phyloP scores from a whole-genome alignment of 2,113 vertebrate genomes.

The Coreoperca whiteheadi region DNA sequence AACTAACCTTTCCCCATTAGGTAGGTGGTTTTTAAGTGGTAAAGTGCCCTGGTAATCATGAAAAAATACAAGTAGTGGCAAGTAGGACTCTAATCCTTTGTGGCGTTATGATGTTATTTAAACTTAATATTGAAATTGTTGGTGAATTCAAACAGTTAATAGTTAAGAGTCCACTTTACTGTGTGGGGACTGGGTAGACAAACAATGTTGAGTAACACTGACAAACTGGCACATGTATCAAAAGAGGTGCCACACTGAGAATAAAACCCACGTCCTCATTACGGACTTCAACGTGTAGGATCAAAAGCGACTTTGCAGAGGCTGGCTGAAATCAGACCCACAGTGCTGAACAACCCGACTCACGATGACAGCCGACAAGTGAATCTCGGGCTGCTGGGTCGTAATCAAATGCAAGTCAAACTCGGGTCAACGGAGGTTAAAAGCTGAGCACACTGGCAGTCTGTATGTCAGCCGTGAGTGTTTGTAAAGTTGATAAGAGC shows the following conservation, averaged over 20 bases:
- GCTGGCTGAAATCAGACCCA: slow-evolving; percentile 33
- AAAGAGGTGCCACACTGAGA: slow-evolving; percentile 37
- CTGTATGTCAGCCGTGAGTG: slow-evolving; percentile 26
- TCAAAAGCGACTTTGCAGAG: slow-evolving; percentile 60
- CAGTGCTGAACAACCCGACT: slow-evolving; percentile 26
- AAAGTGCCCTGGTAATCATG: slow-evolving; percentile 1
- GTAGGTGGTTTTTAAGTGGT: slow-evolving; percentile 23
- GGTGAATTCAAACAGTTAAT: slow-evolving; percentile 27
- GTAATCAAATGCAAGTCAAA: slow-evolving; percentile 45
- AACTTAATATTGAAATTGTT: neutral
- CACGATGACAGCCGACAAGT: slow-evolving; percentile 43
- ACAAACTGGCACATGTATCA: slow-evolving; percentile 45
- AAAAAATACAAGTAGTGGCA: neutral
- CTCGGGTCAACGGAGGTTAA: slow-evolving; percentile 44
- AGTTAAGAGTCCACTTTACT: slow-evolving; percentile 40
- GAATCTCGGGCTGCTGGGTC: slow-evolving; percentile 22
- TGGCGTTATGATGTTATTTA: slow-evolving; percentile 9
- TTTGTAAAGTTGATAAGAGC: slow-evolving; percentile 36
- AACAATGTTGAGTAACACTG: slow-evolving; percentile 34
- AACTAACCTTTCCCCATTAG: slow-evolving; percentile 21
- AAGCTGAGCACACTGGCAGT: slow-evolving; percentile 38
- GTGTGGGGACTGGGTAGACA: slow-evolving; percentile 12
- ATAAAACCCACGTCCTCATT: slow-evolving; percentile 58
- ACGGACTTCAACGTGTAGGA: slow-evolving; percentile 50
- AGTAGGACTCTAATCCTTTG: slow-evolving; percentile 8